These are phyloP conservation scores for Odontesthes bonariensis DNA, from an alignment of 2,113 vertebrate genomes.

Conservation along the genomic window DNA sequence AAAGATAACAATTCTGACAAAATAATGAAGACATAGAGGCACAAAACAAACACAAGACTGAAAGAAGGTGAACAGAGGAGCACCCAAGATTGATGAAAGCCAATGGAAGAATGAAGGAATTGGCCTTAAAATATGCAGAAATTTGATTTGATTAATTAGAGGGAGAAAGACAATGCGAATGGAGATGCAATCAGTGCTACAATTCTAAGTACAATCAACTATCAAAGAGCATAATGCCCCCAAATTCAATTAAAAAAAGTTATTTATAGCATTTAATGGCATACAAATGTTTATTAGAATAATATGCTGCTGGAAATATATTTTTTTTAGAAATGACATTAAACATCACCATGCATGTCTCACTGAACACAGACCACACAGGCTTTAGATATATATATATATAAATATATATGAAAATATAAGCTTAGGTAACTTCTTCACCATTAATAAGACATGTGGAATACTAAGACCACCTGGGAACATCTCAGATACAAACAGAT, in stretches of 20 bases:
- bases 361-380: slow-evolving; percentile 3
- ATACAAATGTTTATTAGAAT: not conserved
- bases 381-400: too few relatives aligned
- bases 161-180: slow-evolving; percentile 23
- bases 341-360: slow-evolving; percentile 6
- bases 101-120: slow-evolving; percentile 35
- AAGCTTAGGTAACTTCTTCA: slow-evolving; percentile 46
- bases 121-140: slow-evolving; percentile 53
- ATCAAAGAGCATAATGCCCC: slow-evolving; percentile 43
- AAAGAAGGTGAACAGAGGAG: slow-evolving; percentile 17
- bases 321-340: not conserved
- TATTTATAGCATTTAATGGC: not conserved
- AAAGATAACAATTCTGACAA: not conserved
- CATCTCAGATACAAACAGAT: slow-evolving; percentile 65
- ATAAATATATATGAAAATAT: too few relatives aligned
- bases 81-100: slow-evolving; percentile 37
- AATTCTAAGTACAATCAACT: slow-evolving; percentile 41
- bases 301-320: not conserved
- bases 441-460: slow-evolving; percentile 63
- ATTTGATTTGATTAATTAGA: slow-evolving; percentile 70
- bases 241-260: slow-evolving; percentile 24
- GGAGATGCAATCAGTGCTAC: slow-evolving; percentile 59
- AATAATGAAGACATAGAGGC: slow-evolving; percentile 20
- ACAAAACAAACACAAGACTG: slow-evolving; percentile 8
- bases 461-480: slow-evolving; percentile 30